Evolutionary conservation across 1,140 invertebrate species (phyloP), one percentile per base, ranked within the genome.

Genomic region (Diabrotica virgifera): DNA sequence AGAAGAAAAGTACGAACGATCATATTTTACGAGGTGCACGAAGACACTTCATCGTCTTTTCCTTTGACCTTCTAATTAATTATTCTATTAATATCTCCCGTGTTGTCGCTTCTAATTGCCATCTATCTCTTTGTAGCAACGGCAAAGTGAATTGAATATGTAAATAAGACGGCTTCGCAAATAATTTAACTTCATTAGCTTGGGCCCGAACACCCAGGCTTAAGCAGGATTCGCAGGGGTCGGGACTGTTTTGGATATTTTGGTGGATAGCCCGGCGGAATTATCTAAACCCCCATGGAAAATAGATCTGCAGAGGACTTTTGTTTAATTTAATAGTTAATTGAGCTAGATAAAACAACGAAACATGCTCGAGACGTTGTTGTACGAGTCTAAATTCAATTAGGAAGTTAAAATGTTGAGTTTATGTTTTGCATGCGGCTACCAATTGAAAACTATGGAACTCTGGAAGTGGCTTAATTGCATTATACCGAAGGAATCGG

Each of bases 261-360:
- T 10, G 40, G 40, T 10, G n/a, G n/a, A 46, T 46, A 3, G 40
- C 40, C 40, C 8, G n/a, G n/a, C 6, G n/a, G 40, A 46, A 46
- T 46, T 46, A 46, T 46, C 40, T 46, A n/a, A 46, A 46, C 4
- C n/a, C 40, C 40, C 40, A 10, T n/a, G 40, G 40, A 46, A 46
- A 46, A 46, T 46, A 46, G 40, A 46, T 46, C 40, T 46, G n/a
- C 8, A 46, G n/a, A 46, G 40, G n/a, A n/a, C 8, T n/a, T 46
- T 46, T 46, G 40, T 46, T 46, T 46, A 46, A 46, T 46, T 46
- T 46, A 46, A 46, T 46, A 46, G 40, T 46, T 46, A 46, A 46
- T 46, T n/a, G 40, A 46, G 40, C 8, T 46, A n/a, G 40, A 46
- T 46, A 46, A 46, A n/a, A 46, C n/a, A 46, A n/a, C 11, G 40